Percentiles rank a stretch among this genome's conserved stretches.
phyloP scores from a whole-genome alignment of 2,888 invertebrate genomes.

The Gymnocheta viridis region DNA sequence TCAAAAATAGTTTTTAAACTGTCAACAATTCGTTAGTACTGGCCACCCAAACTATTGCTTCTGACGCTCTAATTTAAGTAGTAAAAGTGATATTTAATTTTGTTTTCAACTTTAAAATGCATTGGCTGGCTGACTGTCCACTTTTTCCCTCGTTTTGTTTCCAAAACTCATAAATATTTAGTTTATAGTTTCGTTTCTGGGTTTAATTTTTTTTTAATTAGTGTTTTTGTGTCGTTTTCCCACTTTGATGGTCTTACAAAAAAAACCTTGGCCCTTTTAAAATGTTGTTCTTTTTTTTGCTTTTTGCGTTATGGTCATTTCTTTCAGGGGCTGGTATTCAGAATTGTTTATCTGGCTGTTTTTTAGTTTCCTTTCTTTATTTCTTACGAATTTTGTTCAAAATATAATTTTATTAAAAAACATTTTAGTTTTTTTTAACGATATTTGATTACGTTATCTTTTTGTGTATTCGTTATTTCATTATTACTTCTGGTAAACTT shows the following conservation, averaged over 20 bases:
- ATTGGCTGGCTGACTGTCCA: constrained; percentile 23
- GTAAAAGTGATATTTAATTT: constrained; percentile 46
- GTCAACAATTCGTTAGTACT: too few species aligned
- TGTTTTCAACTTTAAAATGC: constrained; percentile 34
- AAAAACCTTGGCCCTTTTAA: constrained; percentile 41
- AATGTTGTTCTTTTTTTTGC: neutral
- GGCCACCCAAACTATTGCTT: constrained; percentile 13
- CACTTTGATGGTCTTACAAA: constrained; percentile 32
- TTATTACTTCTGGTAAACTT: constrained; percentile 31
- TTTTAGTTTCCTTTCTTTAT: constrained; percentile 33
- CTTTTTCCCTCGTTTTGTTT: neutral
- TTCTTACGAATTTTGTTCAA: constrained; percentile 30
- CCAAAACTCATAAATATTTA: constrained; percentile 47
- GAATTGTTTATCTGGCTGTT: neutral
- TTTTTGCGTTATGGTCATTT: neutral
- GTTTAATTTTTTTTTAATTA: constrained; percentile 48
- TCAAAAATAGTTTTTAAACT: too few species aligned
- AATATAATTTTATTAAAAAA: constrained; percentile 49
- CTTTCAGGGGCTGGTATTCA: constrained; percentile 3
- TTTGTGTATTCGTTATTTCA: neutral
- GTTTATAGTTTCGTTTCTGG: constrained; percentile 42
- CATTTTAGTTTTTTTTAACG: constrained; percentile 61
- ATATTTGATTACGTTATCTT: constrained; percentile 53
- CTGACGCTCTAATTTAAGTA: constrained; percentile 12
- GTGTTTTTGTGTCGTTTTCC: constrained; percentile 42